Evolutionary conservation across 2,797 vertebrate species (phyloP).

Genomic region (Myotis vivesi): DNA sequence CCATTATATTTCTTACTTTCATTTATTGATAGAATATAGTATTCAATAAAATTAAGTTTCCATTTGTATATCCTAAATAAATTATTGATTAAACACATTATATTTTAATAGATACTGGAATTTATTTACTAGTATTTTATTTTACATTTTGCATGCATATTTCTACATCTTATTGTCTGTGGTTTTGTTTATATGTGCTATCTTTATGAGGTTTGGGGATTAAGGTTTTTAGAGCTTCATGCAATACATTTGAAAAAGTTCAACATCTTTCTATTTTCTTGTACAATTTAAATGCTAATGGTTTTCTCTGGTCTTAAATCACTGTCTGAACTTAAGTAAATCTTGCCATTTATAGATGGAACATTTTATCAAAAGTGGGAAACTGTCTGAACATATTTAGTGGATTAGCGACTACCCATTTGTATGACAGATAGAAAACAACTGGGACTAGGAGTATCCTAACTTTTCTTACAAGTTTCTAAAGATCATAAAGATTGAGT

Average conservation of each 20-base stretch:
- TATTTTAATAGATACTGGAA: background rate
- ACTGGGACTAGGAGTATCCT: background rate
- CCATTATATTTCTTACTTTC: background rate
- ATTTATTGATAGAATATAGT: background rate
- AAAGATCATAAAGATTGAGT: background rate
- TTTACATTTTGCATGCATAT: background rate
- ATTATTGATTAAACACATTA: background rate
- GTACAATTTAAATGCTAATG: background rate
- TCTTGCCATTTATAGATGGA: background rate
- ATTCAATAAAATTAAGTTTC: background rate
- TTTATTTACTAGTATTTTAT: background rate
- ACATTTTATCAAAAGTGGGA: background rate
- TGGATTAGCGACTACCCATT: background rate
- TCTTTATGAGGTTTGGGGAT: background rate
- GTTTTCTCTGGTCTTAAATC: background rate
- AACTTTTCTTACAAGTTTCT: background rate
- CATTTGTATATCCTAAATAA: background rate
- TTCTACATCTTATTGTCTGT: background rate
- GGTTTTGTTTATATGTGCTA: background rate
- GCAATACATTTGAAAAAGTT: background rate
- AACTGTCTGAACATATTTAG: background rate
- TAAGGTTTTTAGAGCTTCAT: background rate
- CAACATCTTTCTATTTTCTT: background rate
- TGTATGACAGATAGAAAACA: background rate
- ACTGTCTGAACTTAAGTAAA: background rate